These are phyloP conservation scores for Ciona savignyi DNA, from an alignment of 23 tunicate species.

Conservation along the genomic window DNA sequence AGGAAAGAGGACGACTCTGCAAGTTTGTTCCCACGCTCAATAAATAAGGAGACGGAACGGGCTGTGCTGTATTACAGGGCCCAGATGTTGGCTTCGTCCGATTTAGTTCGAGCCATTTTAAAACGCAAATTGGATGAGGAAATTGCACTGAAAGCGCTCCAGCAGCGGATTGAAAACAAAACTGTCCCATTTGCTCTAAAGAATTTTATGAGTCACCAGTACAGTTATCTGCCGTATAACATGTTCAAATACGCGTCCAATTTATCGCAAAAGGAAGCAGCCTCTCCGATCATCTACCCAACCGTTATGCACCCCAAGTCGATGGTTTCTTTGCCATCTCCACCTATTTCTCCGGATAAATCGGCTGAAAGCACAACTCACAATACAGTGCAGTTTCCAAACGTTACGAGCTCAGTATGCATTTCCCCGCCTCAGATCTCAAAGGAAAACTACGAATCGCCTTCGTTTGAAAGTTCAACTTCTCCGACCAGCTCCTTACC, in stretches of 20 bases:
- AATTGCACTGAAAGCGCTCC: background rate
- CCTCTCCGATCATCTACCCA: background rate
- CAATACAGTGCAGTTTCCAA: too few relatives aligned
- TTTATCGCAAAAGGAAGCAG: background rate
- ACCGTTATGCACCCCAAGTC: background rate
- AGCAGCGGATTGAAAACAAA: background rate
- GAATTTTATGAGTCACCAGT: background rate
- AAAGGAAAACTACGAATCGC: background rate
- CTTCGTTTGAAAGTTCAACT: background rate
- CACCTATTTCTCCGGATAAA: background rate
- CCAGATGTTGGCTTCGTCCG: constrained; percentile 38
- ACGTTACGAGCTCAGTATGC: background rate
- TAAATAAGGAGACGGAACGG: constrained; percentile 18
- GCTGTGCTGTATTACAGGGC: constrained; percentile 41
- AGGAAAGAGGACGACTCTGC: background rate
- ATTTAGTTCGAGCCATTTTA: constrained; percentile 8
- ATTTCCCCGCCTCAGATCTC: background rate
- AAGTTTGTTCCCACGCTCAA: background rate
- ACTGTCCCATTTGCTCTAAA: background rate
- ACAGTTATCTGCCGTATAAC: background rate
- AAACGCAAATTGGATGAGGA: constrained; percentile 13
- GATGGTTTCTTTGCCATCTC: background rate
- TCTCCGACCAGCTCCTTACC: background rate
- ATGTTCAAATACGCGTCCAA: background rate
- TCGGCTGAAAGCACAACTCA: too few relatives aligned